These are phyloP conservation scores for Anthopleura sola DNA, from an alignment of 64 coral and sea anemone species.

Conservation along the genomic window DNA sequence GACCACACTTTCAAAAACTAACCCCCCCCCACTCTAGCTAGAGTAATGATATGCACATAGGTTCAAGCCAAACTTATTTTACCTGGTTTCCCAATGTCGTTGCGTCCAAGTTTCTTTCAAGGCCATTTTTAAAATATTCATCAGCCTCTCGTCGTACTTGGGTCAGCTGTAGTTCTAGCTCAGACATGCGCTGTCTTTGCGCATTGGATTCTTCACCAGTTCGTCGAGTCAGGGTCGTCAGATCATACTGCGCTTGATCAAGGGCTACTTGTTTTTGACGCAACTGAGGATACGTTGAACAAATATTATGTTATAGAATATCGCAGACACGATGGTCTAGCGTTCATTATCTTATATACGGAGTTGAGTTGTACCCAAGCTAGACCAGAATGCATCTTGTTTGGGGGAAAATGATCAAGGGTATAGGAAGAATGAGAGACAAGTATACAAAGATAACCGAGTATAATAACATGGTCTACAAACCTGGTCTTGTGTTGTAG, in stretches of 20 bases:
- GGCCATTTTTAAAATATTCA: constrained; percentile 84
- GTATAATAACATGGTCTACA: background rate
- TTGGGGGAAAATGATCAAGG: no score
- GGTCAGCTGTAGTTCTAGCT: constrained; percentile 79
- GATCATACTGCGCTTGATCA: constrained; percentile 76
- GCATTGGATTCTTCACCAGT: constrained; percentile 54
- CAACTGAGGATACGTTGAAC: constrained; percentile 26
- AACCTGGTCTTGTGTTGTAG: constrained; percentile 69
- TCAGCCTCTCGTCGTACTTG: constrained; percentile 89
- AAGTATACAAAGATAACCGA: no score
- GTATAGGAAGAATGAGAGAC: no score
- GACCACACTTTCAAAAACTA: no score
- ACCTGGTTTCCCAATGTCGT: constrained; percentile 90
- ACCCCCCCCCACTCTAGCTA: no score
- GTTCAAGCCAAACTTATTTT: background rate
- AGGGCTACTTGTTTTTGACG: constrained; percentile 79
- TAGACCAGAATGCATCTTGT: constrained; percentile 9
- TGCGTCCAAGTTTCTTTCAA: constrained; percentile 89
- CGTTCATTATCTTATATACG: background rate
- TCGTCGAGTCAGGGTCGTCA: constrained; percentile 62
- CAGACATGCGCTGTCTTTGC: constrained; percentile 47
- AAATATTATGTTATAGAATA: background rate
- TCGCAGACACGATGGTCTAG: background rate
- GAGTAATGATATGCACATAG: no score
- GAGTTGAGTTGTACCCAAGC: background rate